Percentiles rank a stretch among this genome's conserved stretches.
phyloP scores from a whole-genome alignment of 1,140 invertebrate genomes.

The Pogonomyrmex barbatus region DNA sequence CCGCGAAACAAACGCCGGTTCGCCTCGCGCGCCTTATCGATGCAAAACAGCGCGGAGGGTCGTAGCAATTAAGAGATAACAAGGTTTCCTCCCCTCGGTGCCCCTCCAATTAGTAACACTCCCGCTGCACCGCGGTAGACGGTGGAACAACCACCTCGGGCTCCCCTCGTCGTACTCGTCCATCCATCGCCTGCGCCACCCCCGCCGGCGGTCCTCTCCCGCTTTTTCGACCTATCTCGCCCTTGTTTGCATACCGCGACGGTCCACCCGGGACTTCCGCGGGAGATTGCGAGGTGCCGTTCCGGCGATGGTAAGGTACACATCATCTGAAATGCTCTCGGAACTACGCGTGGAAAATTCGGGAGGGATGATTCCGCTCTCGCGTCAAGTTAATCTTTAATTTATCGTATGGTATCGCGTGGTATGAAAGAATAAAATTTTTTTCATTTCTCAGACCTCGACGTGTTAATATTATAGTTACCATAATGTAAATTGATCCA shows the following conservation, averaged over 20 bases:
- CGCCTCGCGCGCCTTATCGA: conserved; percentile 81
- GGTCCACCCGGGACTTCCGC: conserved; percentile 59
- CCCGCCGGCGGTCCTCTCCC: conserved; percentile 15
- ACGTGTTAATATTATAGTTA: neutral
- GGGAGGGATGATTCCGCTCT: neutral
- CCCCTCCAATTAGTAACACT: conserved; percentile 86
- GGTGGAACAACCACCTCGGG: conserved; percentile 65
- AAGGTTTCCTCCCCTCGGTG: conserved; percentile 83
- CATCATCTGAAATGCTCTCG: conserved; percentile 60
- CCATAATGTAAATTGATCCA: neutral
- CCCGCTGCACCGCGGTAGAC: conserved; percentile 56
- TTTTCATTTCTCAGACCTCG: neutral
- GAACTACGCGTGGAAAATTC: neutral
- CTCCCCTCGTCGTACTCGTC: conserved; percentile 62
- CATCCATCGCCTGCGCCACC: conserved; percentile 9
- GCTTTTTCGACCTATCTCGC: conserved; percentile 30
- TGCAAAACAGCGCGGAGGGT: conserved; percentile 85
- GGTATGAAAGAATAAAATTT: neutral
- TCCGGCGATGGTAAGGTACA: conserved; percentile 60
- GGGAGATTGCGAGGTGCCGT: conserved; percentile 67
- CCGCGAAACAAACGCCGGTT: conserved; percentile 42
- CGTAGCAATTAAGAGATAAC: conserved; percentile 87
- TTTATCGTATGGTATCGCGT: neutral
- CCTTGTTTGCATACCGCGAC: conserved; percentile 70
- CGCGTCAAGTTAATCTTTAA: conserved; percentile 9